Base-by-base conservation (phyloP, 2,797 vertebrate species). In the Pseudochirops corinnae region DNA sequence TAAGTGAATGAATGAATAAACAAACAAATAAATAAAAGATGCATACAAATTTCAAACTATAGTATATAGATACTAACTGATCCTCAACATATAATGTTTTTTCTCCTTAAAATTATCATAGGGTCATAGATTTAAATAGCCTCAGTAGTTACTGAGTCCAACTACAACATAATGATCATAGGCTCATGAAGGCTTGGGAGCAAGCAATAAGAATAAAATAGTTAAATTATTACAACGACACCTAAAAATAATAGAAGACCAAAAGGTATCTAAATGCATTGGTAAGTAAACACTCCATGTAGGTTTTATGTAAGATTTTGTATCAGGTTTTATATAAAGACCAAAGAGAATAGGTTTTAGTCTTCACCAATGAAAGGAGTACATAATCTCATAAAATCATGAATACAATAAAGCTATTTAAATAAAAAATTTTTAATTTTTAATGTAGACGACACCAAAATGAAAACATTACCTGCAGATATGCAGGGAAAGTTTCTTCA, bases 401-500 rank as follows among this genome's bases (percentile, higher is more conserved):
- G 5, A 39, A 74, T 74, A n/a, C 33, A n/a, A 16, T 67, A 16
- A 74, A 74, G 29, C 2, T 33, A 16, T 74, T 74, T 16, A 39
- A n/a, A 21, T 74, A 74, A 39, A 29, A 67, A n/a, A 67, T 16
- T 62, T 39, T 74, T 2, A 74, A 74, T 74, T 74, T 74, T 46
- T 5, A 24, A 24, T 46, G n/a, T 18, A 82, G 1, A 52, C 1
- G 55, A 14, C 16, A 55, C 50, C 50, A 55, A 93, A 97, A 95
- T 56, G n/a, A 91, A 93, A 96, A 92, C n/a, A 95, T 95, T 98
- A 99, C 99, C 99, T 99, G 99, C 95, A 99, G 98, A 96, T 99
- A 99, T 56, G 99, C 98, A 95, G 99, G 99, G 98, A 99, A 99
- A 11, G 99, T 99, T 98, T 99, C 99, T 98, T 99, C 99, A 26